Evolutionary conservation across 2,113 vertebrate genomes (phyloP).

Genomic region (Alouatta palliata): DNA sequence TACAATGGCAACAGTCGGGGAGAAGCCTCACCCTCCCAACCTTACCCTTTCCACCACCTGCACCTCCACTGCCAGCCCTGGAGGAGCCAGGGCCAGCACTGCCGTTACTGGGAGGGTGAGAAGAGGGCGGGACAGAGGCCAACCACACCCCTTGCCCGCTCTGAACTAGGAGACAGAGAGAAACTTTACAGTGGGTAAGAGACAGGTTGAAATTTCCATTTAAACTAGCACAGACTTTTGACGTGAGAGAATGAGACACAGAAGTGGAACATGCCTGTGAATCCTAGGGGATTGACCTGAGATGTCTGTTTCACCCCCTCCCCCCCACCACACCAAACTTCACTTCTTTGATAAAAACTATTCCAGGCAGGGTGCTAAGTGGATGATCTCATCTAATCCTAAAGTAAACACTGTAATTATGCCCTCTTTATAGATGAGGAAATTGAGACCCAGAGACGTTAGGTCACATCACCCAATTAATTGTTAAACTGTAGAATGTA

Average conservation of each 20-base stretch:
- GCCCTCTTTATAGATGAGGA: not conserved
- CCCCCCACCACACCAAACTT: not conserved
- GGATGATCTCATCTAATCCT: slow-evolving; percentile 20
- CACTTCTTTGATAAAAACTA: not conserved
- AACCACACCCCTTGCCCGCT: not conserved
- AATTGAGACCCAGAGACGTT: not conserved
- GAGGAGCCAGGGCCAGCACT: not conserved
- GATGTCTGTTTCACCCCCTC: not conserved
- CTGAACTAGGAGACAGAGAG: not conserved
- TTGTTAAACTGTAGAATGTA: rapidly evolving
- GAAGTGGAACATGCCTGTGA: not conserved
- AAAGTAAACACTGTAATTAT: not conserved
- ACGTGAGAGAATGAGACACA: not conserved
- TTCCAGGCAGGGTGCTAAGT: not conserved
- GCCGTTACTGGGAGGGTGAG: not conserved
- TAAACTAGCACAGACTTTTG: not conserved
- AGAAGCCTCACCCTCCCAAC: not conserved
- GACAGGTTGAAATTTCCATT: not conserved
- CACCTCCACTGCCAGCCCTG: not conserved
- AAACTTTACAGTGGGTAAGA: not conserved
- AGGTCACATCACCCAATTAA: not conserved
- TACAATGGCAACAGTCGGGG: no score
- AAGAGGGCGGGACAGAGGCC: not conserved
- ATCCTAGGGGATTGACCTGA: not conserved
- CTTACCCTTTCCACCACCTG: not conserved